Percentiles rank a stretch among this genome's conserved stretches.
phyloP scores from a whole-genome alignment of 2,113 vertebrate genomes.

The Ceuthmochares aereus region DNA sequence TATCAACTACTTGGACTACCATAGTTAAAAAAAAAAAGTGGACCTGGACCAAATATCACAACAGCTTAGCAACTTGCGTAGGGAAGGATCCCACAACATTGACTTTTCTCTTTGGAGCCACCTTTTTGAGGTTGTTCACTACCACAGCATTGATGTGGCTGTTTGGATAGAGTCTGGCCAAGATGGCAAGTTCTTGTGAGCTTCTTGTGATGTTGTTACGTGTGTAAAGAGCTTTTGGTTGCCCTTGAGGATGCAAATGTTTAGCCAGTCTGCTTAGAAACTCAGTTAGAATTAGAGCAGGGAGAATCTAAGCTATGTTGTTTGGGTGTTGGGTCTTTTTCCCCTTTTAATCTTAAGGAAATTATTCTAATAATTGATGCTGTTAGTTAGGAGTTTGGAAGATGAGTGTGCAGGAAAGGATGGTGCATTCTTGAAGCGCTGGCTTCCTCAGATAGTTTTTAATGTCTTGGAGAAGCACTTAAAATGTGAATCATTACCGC shows the following conservation, averaged over 20 bases:
- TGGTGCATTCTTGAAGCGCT: neutral
- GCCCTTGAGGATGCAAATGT: neutral
- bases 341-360: neutral
- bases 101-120: neutral
- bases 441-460: neutral
- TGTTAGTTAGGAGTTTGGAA: neutral
- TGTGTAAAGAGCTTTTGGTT: neutral
- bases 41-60: neutral
- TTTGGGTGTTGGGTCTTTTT: neutral
- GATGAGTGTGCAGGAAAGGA: neutral
- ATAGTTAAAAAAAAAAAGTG: neutral
- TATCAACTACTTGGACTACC: neutral
- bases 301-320: neutral
- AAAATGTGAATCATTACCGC: conserved; percentile 6
- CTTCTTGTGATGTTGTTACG: neutral
- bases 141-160: neutral
- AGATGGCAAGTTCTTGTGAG: neutral
- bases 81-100: neutral
- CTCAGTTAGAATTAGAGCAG: neutral
- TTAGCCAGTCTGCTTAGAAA: neutral
- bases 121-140: neutral
- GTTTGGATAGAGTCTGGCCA: neutral
- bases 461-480: neutral
- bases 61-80: neutral
- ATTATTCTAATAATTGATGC: conserved; percentile 14